phyloP scores from a whole-genome alignment of 2,797 vertebrate genomes.

The Melanotaenia maccullochi region DNA sequence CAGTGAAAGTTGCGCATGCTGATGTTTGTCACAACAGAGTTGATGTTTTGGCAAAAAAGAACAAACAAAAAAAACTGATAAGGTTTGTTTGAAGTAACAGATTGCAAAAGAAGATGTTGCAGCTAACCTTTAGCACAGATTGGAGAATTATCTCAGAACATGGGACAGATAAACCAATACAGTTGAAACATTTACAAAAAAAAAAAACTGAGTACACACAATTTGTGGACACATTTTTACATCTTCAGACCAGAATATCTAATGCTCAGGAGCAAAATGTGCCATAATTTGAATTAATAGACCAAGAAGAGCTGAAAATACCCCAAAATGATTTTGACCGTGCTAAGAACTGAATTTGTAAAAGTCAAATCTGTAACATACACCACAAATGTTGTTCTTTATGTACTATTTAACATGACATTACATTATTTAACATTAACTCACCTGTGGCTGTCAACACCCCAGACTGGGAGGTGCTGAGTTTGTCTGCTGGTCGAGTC shows the following conservation, averaged over 20 bases:
- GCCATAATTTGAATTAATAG: neutral
- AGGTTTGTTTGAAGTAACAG: slow-evolving; percentile 56
- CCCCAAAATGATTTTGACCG: neutral
- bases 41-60: slow-evolving; percentile 40
- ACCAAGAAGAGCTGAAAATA: neutral
- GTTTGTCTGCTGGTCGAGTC: slow-evolving; percentile 95
- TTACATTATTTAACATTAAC: neutral
- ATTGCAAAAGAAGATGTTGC: slow-evolving; percentile 46
- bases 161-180: neutral
- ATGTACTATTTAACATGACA: neutral
- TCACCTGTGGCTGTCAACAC: slow-evolving; percentile 96
- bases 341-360: neutral
- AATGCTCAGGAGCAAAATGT: neutral
- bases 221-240: neutral
- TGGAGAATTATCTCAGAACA: neutral
- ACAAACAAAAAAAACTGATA: slow-evolving; percentile 39
- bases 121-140: slow-evolving; percentile 57
- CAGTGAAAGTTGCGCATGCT: slow-evolving; percentile 34
- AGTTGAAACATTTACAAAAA: neutral
- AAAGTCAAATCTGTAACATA: neutral
- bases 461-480: slow-evolving; percentile 91
- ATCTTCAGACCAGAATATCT: neutral
- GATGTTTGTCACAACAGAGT: slow-evolving; percentile 41
- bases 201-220: neutral
- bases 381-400: neutral